Evolutionary conservation across 2,888 invertebrate genomes (phyloP), one percentile per base, ranked within the genome.

Genomic region (Chloromyia formosa): DNA sequence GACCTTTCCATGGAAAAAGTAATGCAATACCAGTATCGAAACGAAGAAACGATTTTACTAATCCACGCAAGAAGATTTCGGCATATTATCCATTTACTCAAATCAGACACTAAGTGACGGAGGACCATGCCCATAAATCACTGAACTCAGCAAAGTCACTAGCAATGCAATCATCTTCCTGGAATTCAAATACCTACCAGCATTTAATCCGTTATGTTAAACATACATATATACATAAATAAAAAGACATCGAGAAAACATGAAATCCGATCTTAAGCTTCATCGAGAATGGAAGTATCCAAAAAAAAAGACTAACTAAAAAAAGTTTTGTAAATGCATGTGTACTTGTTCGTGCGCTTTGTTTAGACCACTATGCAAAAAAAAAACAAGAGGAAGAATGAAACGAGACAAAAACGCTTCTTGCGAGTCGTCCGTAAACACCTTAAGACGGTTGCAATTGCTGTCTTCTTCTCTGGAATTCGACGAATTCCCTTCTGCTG

Each of bases 391-490:
- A 2, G 27, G 3, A 35, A 35, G 7, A 35, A 35, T n/a, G n/a
- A 35, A 35, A 35, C 27, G 7, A 35, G 27, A 35, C 27, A 22
- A 45, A 66, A 61, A 66, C 45, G 66, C 20, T n/a, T 64, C 42
- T 64, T 64, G 40, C 64, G n/a, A n/a, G n/a, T n/a, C n/a, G 64
- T 45, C 45, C 2, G 40, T 18, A 64, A 64, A 61, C 20, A 40
- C 60, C 45, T 45, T 18, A 45, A 49, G 18, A 45, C 22, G 16
- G 58, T 40, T 71, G 71, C 40, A 75, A 23, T 66, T 49, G 66
- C 40, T 75, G 60, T 45, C 54, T 22, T 73, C 68, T 66, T 73
- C 66, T 73, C 58, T 54, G 68, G 75, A 75, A 75, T 75, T 75
- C 75, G 49, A 60, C 73, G 75, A 73, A 75, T 60, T 73, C 73